These are phyloP conservation scores for Troilus luridus DNA, from an alignment of 2,888 invertebrate species.

Conservation along the genomic window DNA sequence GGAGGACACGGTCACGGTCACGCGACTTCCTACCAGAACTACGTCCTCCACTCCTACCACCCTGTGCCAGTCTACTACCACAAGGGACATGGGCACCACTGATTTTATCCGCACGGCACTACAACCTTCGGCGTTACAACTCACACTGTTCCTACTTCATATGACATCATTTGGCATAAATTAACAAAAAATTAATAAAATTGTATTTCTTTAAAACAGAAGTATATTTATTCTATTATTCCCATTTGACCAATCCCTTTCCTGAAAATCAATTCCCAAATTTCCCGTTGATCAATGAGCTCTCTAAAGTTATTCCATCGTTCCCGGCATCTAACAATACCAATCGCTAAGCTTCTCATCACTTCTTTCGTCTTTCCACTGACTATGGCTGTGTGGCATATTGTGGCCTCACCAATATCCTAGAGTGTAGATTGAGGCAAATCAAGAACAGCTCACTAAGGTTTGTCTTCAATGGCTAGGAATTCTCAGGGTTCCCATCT, in stretches of 20 bases:
- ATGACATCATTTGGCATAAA: not conserved
- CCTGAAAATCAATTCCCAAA: not conserved
- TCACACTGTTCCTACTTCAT: slow-evolving; percentile 9
- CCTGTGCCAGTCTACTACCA: slow-evolving; percentile 65
- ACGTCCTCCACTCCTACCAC: slow-evolving; percentile 65
- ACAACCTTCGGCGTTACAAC: slow-evolving; percentile 33
- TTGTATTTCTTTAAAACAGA: not conserved
- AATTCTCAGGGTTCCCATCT: too few relatives aligned
- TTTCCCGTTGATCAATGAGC: too few relatives aligned
- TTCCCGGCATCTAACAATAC: too few relatives aligned
- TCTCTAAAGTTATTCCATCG: too few relatives aligned
- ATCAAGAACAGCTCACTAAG: too few relatives aligned
- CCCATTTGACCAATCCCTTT: not conserved
- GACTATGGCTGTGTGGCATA: too few relatives aligned
- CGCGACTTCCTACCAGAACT: slow-evolving; percentile 65
- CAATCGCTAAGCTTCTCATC: too few relatives aligned
- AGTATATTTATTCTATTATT: not conserved
- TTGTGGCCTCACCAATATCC: too few relatives aligned
- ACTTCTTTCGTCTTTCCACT: too few relatives aligned
- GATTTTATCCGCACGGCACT: not conserved
- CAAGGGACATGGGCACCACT: slow-evolving; percentile 63
- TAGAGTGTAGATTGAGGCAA: too few relatives aligned
- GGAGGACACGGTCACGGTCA: slow-evolving; percentile 61
- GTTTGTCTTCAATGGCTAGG: too few relatives aligned
- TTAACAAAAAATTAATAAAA: slow-evolving; percentile 36